Conservation (phyloP, 1,140 invertebrate species). For the Lepidotrigona ventralis region DNA sequence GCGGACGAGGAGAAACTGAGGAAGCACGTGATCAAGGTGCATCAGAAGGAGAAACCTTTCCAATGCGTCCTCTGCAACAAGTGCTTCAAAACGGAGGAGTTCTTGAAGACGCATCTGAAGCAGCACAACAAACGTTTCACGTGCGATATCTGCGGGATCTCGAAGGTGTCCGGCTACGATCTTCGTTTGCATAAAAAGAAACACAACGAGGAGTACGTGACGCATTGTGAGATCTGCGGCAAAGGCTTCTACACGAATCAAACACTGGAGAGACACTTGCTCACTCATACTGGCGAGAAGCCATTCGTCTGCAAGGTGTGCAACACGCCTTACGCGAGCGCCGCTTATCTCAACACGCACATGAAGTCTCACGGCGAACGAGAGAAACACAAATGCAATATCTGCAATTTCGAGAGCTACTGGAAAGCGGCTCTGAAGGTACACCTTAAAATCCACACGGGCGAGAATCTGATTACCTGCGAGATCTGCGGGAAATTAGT, state of each 20-base stretch:
- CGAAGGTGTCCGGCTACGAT: conserved; percentile 71
- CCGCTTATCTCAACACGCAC: conserved; percentile 69
- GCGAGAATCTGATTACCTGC: conserved; percentile 80
- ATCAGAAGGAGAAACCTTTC: conserved; percentile 71
- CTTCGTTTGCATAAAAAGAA: conserved; percentile 68
- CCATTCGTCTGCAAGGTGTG: conserved; percentile 88
- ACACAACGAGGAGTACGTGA: conserved; percentile 72
- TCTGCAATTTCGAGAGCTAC: conserved; percentile 73
- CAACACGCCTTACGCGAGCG: conserved; percentile 77
- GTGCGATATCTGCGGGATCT: conserved; percentile 91
- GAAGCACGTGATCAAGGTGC: conserved; percentile 58
- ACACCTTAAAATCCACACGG: conserved; percentile 87
- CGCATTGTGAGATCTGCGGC: conserved; percentile 68
- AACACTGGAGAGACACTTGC: conserved; percentile 71
- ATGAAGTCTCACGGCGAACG: conserved; percentile 68
- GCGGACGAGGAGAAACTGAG: conserved; percentile 48
- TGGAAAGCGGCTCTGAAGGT: conserved; percentile 84
- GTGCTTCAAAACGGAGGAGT: conserved; percentile 81
- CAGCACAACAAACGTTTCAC: conserved; percentile 88
- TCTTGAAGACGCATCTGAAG: conserved; percentile 71
- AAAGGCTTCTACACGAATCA: conserved; percentile 74
- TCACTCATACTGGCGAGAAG: conserved; percentile 84
- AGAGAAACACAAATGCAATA: conserved; percentile 76
- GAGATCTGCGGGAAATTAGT: conserved; percentile 82
- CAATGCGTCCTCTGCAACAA: conserved; percentile 80